Percentiles rank a stretch among this genome's conserved stretches.
Evolutionary conservation across 1,140 invertebrate species (phyloP).

Genomic region (Mercenaria mercenaria): DNA sequence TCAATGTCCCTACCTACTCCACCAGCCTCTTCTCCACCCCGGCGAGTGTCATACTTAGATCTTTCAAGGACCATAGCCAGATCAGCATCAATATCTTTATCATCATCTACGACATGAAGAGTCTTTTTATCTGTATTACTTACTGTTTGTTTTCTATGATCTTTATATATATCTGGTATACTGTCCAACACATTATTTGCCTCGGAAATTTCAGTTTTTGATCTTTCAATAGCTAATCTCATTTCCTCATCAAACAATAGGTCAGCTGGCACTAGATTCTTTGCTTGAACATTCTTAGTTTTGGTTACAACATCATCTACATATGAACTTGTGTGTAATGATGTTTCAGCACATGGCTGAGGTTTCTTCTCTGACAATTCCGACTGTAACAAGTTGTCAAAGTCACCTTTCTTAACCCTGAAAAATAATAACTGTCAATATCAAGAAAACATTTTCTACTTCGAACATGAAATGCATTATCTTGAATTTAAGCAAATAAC

Average conservation of each 20-base stretch:
- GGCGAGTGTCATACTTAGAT: not conserved
- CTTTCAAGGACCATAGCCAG: not conserved
- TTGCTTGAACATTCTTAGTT: not conserved
- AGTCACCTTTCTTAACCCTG: conserved; percentile 62
- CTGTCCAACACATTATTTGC: no score
- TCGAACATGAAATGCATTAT: no score
- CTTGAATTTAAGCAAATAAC: no score
- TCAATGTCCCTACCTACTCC: not conserved
- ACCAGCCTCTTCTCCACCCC: not conserved
- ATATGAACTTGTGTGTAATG: not conserved
- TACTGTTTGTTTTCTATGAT: not conserved
- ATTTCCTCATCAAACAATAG: conserved; percentile 39
- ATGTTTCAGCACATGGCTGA: not conserved
- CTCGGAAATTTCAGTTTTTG: not conserved
- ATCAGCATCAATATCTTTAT: not conserved
- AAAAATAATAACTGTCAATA: not conserved
- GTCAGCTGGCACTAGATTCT: not conserved
- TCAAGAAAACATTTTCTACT: no score
- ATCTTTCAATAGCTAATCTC: not conserved
- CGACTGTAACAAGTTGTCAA: conserved; percentile 50
- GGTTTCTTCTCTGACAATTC: not conserved
- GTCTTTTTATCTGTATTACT: not conserved
- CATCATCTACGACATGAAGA: not conserved
- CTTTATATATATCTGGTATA: not conserved
- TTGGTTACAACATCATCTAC: no score